Evolutionary conservation across 92 coral and sea anemone genomes (phyloP).

Genomic region (Parazoanthus swiftii): DNA sequence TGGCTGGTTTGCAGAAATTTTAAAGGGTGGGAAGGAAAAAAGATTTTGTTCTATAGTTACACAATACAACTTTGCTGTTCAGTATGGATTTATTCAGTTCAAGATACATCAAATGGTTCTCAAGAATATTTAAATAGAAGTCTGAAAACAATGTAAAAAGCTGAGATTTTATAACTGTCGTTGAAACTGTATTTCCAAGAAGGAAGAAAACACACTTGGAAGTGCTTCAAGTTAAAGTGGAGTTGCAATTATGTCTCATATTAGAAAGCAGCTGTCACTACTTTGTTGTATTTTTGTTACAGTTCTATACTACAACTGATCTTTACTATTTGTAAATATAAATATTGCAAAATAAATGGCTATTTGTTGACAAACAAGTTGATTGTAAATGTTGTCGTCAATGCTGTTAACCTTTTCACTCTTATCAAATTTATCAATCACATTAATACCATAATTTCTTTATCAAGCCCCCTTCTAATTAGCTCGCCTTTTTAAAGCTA

Average conservation of each 20-base stretch:
- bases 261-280: not conserved
- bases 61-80: constrained; percentile 14
- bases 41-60: constrained; percentile 27
- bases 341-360: constrained; percentile 42
- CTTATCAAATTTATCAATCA: too few species aligned
- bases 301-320: constrained; percentile 34
- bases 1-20: constrained; percentile 13
- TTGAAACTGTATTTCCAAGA: not conserved
- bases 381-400: not conserved
- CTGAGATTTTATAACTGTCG: constrained; percentile 25
- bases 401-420: not conserved
- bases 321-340: constrained; percentile 44
- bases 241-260: not conserved
- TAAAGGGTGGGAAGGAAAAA: constrained; percentile 22
- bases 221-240: constrained; percentile 10
- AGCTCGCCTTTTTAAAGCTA: too few species aligned
- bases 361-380: constrained; percentile 38
- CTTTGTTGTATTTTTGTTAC: constrained; percentile 28
- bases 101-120: constrained; percentile 7
- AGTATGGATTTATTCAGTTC: constrained; percentile 12
- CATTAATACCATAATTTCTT: too few species aligned
- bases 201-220: not conserved
- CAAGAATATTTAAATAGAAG: constrained; percentile 22
- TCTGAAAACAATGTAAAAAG: constrained; percentile 34
- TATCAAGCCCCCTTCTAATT: too few species aligned